Base-by-base conservation (phyloP, 1,140 invertebrate species). In the Cotesia glomerata region DNA sequence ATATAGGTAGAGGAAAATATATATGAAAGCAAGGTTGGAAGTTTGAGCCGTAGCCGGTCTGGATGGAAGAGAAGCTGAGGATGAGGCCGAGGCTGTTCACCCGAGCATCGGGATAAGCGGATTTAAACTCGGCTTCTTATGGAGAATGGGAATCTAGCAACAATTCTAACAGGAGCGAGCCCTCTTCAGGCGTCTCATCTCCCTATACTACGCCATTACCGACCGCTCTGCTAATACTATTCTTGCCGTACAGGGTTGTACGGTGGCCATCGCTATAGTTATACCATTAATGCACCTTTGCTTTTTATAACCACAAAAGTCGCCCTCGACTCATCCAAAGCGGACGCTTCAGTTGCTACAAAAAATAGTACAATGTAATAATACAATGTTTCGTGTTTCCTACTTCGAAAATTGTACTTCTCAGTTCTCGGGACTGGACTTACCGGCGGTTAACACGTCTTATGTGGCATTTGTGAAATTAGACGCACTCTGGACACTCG, bases 71-170 rank as follows among this genome's bases (percentile, higher is more conserved):
- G 26, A 26, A 13, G 35, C n/a, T 64, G n/a, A n/a, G 9, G 36
- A 11, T 66, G 45, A 51, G 26, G 26, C 64, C 32, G 64, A 62
- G 34, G 26, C 32, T 62, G 59, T 62, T 62, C 59, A 49, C 9
- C 66, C 54, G 34, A 59, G 32, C 54, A 34, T 68, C 54, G 39
- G 71, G 58, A 72, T 72, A 72, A 72, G 71, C 71, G 54, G 71
- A 72, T 72, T 72, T 72, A 14, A 51, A 67, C 64, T 72, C 54
- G 45, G 36, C 52, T 72, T 72, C 64, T 67, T 72, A 61, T 34
- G 69, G 14, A 54, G 61, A 71, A 71, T 71, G 32, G 59, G 39
- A 18, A 14, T 18, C 56, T 14, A 49, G 36, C 39, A 36, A 45
- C 39, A 45, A 45, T 45, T 45, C 39, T 45, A 45, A 45, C 58